Base-by-base conservation (phyloP, 2,888 invertebrate genomes). In the Synergus itoensis region DNA sequence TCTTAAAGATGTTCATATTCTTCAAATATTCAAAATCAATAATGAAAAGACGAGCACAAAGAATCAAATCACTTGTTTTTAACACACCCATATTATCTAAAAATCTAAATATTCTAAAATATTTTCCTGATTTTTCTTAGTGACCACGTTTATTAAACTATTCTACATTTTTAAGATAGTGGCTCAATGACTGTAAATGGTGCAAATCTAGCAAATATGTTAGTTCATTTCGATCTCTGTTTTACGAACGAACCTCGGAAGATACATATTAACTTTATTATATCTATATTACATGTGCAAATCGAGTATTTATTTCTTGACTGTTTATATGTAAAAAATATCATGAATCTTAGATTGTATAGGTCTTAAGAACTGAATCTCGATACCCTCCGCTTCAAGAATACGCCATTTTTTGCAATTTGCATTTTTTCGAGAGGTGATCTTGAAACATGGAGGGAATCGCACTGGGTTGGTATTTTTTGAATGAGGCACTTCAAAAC, bases 231-330 rank as follows among this genome's bases (percentile, higher is more conserved):
- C 53, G 18, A 57, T 73, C 36, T 53, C n/a, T 18, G 36, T 73
- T 73, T 7, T 73, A n/a, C 73, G 40, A n/a, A 11, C 53, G 73
- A 73, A 53, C 53, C 53, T 53, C 53, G 18, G n/a, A 73, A 53
- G 36, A 73, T 73, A 36, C 18, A 73, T 73, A 73, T 73, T 73
- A 73, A 11, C 73, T 53, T 73, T 73, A 73, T 73, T 73, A 53
- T 73, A 73, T 36, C 36, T 36, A 36, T 53, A 36, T 36, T 73
- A 53, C 9, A 45, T 69, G 69, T 48, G 45, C 41, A 76, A 76
- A 76, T 62, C 40, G 76, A 76, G 60, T 86, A 86, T 86, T 86
- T 86, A 86, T 86, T 86, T 86, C 84, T 84, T 81, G 80, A 85
- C 80, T 84, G 82, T 86, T 86, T 86, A 84, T 65, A 53, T 65